Evolutionary conservation across 2,113 vertebrate genomes (phyloP), one percentile per base, ranked within the genome.

Genomic region (Haplochromis burtoni): DNA sequence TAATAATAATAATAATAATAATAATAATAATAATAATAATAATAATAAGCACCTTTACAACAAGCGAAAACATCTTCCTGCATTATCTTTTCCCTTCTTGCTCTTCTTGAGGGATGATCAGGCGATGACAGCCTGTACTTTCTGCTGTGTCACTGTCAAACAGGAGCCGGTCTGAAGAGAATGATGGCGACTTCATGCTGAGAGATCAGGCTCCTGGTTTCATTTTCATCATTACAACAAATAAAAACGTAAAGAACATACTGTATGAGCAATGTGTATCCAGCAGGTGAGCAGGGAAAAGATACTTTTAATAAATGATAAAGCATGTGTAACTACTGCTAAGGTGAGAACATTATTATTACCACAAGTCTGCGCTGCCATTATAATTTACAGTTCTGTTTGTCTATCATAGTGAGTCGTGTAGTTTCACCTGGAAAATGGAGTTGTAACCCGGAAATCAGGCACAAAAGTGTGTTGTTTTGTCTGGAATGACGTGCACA

Each of bases 61-160:
- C 38, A 73, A 45, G 68, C 4, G 0, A 5, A 42, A 71, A 71
- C 12, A 24, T 71, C 35, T 24, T 71, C 35, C 66, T 71, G 12
- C 12, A 24, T 71, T 8, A 42, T 71, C 66, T 61, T 88, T 89
- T 21, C 59, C 24, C 63, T 33, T 61, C 38, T 59, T 38, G 47
- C 59, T 51, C 57, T 26, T 83, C 84, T 63, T 10, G 2, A 42
- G n/a, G 59, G 84, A 84, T 79, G 71, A 68, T 47, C 71, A 57
- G 81, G 51, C 45, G 0, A 21, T 82, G 92, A 85, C 93, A 91
- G 87, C 84, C 54, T 88, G 45, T 59, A 83, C 81, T 93, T 91
- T 90, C 68, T 80, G 47, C 47, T 73, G 85, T 88, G 90, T 85
- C 86, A 90, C 89, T 88, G 91, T 90, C 86, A 89, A 85, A 47